Conservation (phyloP, 1,140 invertebrate genomes). For the Drosophila pandora region DNA sequence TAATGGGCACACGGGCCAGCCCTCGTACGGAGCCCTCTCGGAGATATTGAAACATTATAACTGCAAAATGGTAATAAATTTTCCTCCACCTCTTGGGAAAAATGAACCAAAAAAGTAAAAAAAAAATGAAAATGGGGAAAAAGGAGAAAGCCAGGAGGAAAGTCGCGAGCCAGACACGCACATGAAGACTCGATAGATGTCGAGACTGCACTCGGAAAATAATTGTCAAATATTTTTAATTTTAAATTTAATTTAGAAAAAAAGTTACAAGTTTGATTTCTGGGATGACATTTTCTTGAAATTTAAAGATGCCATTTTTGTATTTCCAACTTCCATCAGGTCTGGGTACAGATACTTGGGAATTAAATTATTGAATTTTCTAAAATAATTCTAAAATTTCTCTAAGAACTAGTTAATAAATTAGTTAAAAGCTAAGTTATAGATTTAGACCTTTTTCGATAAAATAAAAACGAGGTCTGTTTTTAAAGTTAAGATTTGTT, state of each 20-base stretch:
- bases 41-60: constrained; percentile 81
- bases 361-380: too few relatives aligned
- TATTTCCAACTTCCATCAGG: too few relatives aligned
- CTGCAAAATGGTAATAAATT: constrained; percentile 81
- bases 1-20: constrained; percentile 60
- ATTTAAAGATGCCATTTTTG: too few relatives aligned
- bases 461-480: too few relatives aligned
- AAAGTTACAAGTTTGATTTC: neutral
- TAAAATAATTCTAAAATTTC: too few relatives aligned
- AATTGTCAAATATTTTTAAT: too few relatives aligned
- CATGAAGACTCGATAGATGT: constrained; percentile 21
- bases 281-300: too few relatives aligned
- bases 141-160: neutral
- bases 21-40: constrained; percentile 8
- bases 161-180: constrained; percentile 55
- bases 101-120: constrained; percentile 8
- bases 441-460: too few relatives aligned
- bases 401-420: too few relatives aligned
- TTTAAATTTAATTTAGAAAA: neutral
- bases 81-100: constrained; percentile 39
- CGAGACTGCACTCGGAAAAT: constrained; percentile 16
- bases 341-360: too few relatives aligned
- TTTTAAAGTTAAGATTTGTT: too few relatives aligned
- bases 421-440: too few relatives aligned
- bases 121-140: neutral